phyloP scores from a whole-genome alignment of 2,113 vertebrate genomes.

The Trichechus manatus region DNA sequence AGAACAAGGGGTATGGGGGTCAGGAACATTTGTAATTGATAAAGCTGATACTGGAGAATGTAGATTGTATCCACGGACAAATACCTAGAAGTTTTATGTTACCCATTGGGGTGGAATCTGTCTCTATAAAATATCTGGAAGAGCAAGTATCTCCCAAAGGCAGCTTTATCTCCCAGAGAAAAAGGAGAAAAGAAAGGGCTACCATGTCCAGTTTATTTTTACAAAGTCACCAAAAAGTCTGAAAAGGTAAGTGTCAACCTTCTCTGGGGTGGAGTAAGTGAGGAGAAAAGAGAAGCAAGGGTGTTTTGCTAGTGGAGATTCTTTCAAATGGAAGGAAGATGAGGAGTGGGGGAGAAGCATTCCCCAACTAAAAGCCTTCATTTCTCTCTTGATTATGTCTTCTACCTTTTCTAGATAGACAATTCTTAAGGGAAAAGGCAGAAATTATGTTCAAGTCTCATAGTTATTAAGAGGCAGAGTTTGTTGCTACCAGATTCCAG shows the following conservation, averaged over 20 bases:
- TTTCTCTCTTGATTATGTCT: not conserved
- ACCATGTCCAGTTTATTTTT: not conserved
- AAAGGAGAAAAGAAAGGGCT: not conserved
- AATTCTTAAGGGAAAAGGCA: not conserved
- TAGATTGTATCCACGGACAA: not conserved
- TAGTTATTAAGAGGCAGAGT: not conserved
- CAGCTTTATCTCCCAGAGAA: constrained; percentile 1
- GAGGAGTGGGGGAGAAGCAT: not conserved
- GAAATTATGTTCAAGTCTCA: not conserved
- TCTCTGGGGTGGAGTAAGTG: too few relatives aligned
- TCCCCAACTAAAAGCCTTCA: not conserved
- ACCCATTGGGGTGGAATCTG: not conserved
- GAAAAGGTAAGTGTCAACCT: not conserved
- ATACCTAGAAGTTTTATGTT: not conserved
- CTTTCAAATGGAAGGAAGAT: not conserved
- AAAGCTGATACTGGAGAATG: constrained; percentile 18
- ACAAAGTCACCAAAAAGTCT: not conserved
- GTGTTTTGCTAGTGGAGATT: not conserved
- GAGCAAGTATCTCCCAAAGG: not conserved
- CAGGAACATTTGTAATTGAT: not conserved
- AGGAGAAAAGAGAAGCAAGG: not conserved
- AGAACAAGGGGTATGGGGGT: not conserved
- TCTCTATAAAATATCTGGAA: not conserved
- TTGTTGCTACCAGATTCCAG: not conserved
- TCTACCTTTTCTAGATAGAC: not conserved